Base-by-base conservation (phyloP, 2,888 invertebrate species). In the Altica lythri region DNA sequence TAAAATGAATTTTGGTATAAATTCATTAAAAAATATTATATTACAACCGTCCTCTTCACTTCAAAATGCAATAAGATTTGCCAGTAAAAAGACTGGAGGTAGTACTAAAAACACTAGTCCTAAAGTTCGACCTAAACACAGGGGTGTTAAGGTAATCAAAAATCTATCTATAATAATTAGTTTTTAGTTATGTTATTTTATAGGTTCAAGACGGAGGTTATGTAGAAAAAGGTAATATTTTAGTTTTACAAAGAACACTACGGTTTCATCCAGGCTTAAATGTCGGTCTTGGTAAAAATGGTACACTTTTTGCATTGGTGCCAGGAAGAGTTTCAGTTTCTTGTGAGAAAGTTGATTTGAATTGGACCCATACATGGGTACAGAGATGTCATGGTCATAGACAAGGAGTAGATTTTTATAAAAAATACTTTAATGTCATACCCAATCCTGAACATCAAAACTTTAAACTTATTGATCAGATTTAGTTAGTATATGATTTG, bases 361-460 rank as follows among this genome's bases (percentile, higher is more conserved):
- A 90, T 66, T 91, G 89, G 86, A 82, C 86, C 10, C 89, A 90
- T 68, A 80, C 82, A 0, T 89, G 91, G 88, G 79, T 92, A 19
- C 80, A 84, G 68, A 75, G 82, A 57, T 74, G 83, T 68, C 87
- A 90, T 72, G 79, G 77, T 0, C 85, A 84, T 0, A 78, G 89
- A 51, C 78, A 85, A 66, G 77, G 82, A 1, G 83, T 84, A 63
- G 80, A 79, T 1, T 87, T 92, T 60, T 85, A 85, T 67, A 95
- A 94, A 73, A 92, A 92, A 70, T 91, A 92, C 72, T 90, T 85
- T 64, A 88, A 95, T 79, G 82, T 95, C 27, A 81, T 95, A 63
- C 88, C 93, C 0, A 79, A 86, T 55, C 83, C 86, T 17, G 87
- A 92, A 62, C 90, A 91, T 71, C 83, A 85, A 49, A 82, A 85